phyloP scores from a whole-genome alignment of 2,888 invertebrate species.

The Anagyrus pseudococci region DNA sequence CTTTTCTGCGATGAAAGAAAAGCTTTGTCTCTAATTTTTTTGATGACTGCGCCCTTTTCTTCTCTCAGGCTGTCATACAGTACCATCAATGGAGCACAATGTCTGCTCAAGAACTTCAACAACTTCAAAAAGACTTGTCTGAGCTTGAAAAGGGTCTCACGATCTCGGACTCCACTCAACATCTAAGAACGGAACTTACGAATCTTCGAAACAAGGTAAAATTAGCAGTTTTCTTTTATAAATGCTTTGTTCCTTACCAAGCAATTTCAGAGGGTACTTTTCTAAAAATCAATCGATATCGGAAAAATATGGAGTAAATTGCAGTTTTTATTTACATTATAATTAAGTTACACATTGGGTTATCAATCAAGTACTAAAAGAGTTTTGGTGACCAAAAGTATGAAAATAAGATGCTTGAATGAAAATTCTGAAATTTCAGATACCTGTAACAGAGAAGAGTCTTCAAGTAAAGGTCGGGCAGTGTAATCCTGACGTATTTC shows the following conservation, averaged over 20 bases:
- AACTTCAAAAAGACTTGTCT: constrained; percentile 73
- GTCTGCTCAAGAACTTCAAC: constrained; percentile 77
- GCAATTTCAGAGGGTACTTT: background rate
- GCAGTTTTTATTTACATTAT: background rate
- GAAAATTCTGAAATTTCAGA: constrained; percentile 60
- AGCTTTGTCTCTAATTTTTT: background rate
- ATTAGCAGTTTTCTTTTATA: background rate
- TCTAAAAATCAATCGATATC: too few relatives aligned
- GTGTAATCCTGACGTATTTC: constrained; percentile 58
- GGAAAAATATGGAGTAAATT: too few relatives aligned
- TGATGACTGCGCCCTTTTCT: background rate
- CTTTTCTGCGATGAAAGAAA: too few relatives aligned
- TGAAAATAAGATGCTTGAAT: constrained; percentile 51
- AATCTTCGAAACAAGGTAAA: constrained; percentile 76
- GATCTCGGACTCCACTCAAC: constrained; percentile 73
- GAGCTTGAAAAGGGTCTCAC: constrained; percentile 73
- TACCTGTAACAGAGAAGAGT: constrained; percentile 60
- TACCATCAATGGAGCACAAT: constrained; percentile 80
- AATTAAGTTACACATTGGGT: background rate
- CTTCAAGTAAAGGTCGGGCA: constrained; percentile 61
- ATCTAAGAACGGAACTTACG: constrained; percentile 75
- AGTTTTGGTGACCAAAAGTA: too few relatives aligned
- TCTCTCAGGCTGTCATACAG: constrained; percentile 64
- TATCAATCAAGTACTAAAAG: too few relatives aligned
- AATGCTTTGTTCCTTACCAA: background rate